A percentile compares a stretch with the other conserved stretches of the same genome.
phyloP scores from a whole-genome alignment of 2,888 invertebrate genomes.

The Nycteola revayana region DNA sequence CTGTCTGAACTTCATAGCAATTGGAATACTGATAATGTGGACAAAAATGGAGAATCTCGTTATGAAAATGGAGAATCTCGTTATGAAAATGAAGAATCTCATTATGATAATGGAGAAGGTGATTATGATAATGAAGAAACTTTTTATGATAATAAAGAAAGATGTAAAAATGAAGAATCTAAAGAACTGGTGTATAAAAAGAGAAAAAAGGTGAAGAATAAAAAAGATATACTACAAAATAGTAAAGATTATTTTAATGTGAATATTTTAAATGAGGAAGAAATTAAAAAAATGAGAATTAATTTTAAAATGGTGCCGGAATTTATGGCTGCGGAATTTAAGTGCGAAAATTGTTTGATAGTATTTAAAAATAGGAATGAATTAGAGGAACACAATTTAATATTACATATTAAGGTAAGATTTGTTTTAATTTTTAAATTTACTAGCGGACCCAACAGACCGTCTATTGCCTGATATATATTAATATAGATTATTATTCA shows the following conservation, averaged over 20 bases:
- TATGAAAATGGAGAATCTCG: conserved; percentile 9
- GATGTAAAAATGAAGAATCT: conserved; percentile 11
- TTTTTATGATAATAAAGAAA: conserved; percentile 8
- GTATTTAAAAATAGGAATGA: conserved; percentile 33
- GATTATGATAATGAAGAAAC: conserved; percentile 7
- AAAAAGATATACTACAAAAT: conserved; percentile 6
- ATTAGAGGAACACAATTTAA: conserved; percentile 38
- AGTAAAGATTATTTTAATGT: conserved; percentile 30
- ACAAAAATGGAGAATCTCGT: background rate
- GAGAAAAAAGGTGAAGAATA: conserved; percentile 18
- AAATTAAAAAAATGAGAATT: conserved; percentile 32
- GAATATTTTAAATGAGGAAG: conserved; percentile 28
- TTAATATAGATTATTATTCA: no score
- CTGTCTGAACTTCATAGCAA: conserved; percentile 39
- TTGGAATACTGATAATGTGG: conserved; percentile 8
- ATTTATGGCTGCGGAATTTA: conserved; percentile 32
- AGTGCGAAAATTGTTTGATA: conserved; percentile 51
- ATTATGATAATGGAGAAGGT: conserved; percentile 1
- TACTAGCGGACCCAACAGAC: no score
- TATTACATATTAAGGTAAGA: conserved; percentile 44
- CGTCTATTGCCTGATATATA: no score
- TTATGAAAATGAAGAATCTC: conserved; percentile 3
- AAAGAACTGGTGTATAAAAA: conserved; percentile 18
- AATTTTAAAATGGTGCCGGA: conserved; percentile 19
- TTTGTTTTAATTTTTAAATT: no score